Percentiles rank a stretch among this genome's conserved stretches.
Evolutionary conservation across 2,113 vertebrate genomes (phyloP).

Genomic region (Equus quagga): DNA sequence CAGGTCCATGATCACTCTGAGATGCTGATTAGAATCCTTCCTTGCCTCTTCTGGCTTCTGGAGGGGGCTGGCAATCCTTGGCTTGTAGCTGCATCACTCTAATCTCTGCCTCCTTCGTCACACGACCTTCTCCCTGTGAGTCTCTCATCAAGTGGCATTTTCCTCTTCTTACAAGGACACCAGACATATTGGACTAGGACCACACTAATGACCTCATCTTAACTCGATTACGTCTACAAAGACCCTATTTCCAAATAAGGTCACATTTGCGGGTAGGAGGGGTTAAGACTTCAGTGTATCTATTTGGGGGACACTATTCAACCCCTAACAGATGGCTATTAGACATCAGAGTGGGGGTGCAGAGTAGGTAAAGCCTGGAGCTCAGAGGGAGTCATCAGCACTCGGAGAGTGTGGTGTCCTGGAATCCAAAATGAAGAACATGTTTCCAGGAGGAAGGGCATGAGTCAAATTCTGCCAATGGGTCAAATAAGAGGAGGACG

Average conservation of each 20-base stretch:
- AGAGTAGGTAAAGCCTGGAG: not conserved
- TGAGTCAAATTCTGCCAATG: not conserved
- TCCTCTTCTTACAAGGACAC: not conserved
- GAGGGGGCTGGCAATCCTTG: rapidly evolving
- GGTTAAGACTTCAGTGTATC: rapidly evolving
- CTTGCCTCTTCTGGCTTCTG: not conserved
- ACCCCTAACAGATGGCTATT: not conserved
- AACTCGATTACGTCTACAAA: too few relatives aligned
- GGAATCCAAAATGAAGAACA: not conserved
- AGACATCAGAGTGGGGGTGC: not conserved
- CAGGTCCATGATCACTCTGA: not conserved
- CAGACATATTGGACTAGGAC: not conserved
- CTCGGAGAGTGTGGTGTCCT: rapidly evolving
- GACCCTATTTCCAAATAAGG: not conserved
- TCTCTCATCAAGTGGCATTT: not conserved
- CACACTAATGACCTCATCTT: not conserved
- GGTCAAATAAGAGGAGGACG: not conserved
- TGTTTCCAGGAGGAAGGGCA: not conserved
- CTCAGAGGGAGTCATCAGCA: not conserved
- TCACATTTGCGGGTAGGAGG: not conserved
- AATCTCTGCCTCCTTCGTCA: not conserved
- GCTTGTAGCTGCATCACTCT: not conserved
- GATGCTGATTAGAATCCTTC: too few relatives aligned
- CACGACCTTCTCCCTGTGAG: not conserved
- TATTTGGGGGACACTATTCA: not conserved